Evolutionary conservation across 2,797 vertebrate species (phyloP).

Genomic region (Molossus molossus): DNA sequence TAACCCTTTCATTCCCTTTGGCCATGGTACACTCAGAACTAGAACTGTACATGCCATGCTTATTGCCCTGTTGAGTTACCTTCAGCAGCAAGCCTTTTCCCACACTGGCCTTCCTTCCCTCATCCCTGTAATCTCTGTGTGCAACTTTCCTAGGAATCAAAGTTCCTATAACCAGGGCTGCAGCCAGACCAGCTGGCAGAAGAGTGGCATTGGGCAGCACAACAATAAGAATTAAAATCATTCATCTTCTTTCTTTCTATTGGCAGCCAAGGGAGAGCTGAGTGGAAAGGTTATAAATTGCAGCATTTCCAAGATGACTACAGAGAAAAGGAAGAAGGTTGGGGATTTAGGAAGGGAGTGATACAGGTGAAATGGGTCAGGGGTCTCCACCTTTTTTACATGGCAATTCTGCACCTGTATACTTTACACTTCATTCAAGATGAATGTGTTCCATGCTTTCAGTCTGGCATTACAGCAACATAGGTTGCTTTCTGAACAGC

Average conservation of each 20-base stretch:
- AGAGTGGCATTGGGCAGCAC: neutral
- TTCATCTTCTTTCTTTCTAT: conserved; percentile 77
- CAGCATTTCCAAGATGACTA: conserved; percentile 52
- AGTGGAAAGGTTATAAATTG: conserved; percentile 68
- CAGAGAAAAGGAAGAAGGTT: conserved; percentile 24
- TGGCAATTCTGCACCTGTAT: neutral
- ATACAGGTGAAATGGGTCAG: neutral
- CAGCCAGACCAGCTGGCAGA: conserved; percentile 7
- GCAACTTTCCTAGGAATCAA: neutral
- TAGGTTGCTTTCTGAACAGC: neutral
- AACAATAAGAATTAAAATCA: conserved; percentile 74
- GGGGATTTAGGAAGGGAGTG: neutral
- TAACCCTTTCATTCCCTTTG: neutral
- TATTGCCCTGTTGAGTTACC: neutral
- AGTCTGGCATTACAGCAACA: neutral
- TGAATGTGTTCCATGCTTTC: neutral
- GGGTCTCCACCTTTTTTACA: neutral
- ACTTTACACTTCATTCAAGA: conserved; percentile 49
- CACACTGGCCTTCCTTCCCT: neutral
- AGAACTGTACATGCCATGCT: neutral
- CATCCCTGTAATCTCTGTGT: neutral
- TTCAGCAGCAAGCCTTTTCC: neutral
- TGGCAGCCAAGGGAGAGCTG: conserved; percentile 62
- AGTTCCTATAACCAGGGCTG: neutral
- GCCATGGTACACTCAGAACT: neutral